These are phyloP conservation scores for Trichopoda pennipes DNA, from an alignment of 2,888 invertebrate genomes.

Conservation along the genomic window DNA sequence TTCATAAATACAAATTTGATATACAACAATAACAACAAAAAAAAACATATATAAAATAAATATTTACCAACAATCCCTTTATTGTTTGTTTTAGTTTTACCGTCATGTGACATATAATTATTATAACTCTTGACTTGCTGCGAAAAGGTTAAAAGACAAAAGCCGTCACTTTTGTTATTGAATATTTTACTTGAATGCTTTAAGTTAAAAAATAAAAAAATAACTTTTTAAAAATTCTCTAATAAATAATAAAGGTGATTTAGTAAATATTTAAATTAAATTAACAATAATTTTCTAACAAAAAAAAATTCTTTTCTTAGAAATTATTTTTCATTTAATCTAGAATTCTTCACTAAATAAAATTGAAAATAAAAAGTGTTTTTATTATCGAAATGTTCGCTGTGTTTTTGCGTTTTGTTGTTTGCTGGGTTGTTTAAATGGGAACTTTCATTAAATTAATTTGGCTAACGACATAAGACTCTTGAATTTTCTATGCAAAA, in stretches of 20 bases:
- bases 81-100: constrained; percentile 53
- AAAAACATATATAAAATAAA: constrained; percentile 3
- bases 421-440: too few species aligned
- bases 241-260: too few species aligned
- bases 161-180: constrained; percentile 49
- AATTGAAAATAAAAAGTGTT: too few species aligned
- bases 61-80: constrained; percentile 6
- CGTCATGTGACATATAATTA: constrained; percentile 65
- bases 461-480: too few species aligned
- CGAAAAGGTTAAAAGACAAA: constrained; percentile 47
- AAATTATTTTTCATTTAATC: too few species aligned
- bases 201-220: constrained; percentile 37
- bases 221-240: background rate
- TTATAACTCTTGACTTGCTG: constrained; percentile 57
- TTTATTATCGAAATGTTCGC: too few species aligned
- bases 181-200: constrained; percentile 12
- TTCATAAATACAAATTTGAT: constrained; percentile 32
- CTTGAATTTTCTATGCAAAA: too few species aligned
- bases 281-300: too few species aligned
- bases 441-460: too few species aligned
- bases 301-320: background rate
- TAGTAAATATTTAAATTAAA: too few species aligned
- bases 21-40: constrained; percentile 4
- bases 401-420: too few species aligned
- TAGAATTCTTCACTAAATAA: too few species aligned